These are phyloP conservation scores for Salticus scenicus DNA, from an alignment of 2,888 invertebrate species.

Conservation along the genomic window DNA sequence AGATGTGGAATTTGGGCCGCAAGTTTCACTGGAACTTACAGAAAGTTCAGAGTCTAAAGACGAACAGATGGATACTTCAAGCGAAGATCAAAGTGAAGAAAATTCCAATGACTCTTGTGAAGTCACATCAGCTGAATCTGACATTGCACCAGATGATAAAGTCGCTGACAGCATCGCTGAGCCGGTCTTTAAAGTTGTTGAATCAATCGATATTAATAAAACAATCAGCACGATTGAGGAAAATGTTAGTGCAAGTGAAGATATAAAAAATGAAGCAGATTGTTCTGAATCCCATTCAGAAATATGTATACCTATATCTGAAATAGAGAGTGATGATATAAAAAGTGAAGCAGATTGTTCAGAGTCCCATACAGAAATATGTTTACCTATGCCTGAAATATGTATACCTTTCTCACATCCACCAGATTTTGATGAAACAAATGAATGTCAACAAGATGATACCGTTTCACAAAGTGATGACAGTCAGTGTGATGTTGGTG, in stretches of 20 bases:
- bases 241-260: constrained; percentile 15
- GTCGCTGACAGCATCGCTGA: not conserved
- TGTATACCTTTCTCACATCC: too few species aligned
- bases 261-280: constrained; percentile 21
- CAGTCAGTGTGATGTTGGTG: not conserved
- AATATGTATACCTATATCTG: too few species aligned
- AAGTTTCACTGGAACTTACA: not conserved
- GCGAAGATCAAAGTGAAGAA: constrained; percentile 6
- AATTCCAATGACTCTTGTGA: not conserved
- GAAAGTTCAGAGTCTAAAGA: constrained; percentile 12
- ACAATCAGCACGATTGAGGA: not conserved
- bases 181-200: not conserved
- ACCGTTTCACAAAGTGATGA: constrained; percentile 57
- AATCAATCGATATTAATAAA: not conserved
- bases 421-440: too few species aligned
- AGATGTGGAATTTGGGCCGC: constrained; percentile 24
- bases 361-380: not conserved
- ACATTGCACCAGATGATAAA: not conserved
- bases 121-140: not conserved
- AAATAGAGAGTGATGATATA: too few species aligned
- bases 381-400: too few species aligned
- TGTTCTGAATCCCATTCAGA: not conserved
- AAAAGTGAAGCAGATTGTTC: not conserved
- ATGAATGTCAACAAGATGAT: constrained; percentile 36
- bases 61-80: constrained; percentile 30